Percentiles rank a stretch among this genome's conserved stretches.
These are phyloP conservation scores for Ephestia elutella DNA, from an alignment of 1,140 invertebrate species.

Conservation along the genomic window DNA sequence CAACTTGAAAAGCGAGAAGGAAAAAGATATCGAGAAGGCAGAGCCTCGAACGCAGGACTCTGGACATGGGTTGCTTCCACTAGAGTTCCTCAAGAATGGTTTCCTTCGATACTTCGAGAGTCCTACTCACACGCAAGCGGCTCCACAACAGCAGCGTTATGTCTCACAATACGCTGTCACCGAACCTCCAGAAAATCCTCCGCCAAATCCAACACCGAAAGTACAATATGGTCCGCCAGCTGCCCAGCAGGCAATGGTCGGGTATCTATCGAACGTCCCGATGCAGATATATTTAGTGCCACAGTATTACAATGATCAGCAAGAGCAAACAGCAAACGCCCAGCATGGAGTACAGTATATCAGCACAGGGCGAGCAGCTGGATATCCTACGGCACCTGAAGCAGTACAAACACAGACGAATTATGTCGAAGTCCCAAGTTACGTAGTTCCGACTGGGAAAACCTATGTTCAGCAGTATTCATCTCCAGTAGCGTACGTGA, in stretches of 20 bases:
- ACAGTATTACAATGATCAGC: constrained; percentile 52
- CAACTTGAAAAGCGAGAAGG: constrained; percentile 66
- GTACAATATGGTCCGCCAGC: constrained; percentile 36
- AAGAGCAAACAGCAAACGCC: constrained; percentile 27
- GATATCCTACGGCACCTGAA: constrained; percentile 34
- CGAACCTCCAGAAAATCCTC: constrained; percentile 44
- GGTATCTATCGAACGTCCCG: constrained; percentile 60
- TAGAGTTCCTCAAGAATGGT: constrained; percentile 52
- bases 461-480: constrained; percentile 39
- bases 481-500: constrained; percentile 42
- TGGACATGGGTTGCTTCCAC: constrained; percentile 26
- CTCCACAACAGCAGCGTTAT: constrained; percentile 43
- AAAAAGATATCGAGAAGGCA: constrained; percentile 32
- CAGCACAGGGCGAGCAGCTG: constrained; percentile 22
- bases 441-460: constrained; percentile 43
- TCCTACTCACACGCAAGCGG: constrained; percentile 21
- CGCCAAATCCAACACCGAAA: constrained; percentile 25
- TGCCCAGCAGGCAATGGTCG: constrained; percentile 47
- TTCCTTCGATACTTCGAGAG: constrained; percentile 46
- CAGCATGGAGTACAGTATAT: constrained; percentile 34
- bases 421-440: constrained; percentile 49
- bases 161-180: constrained; percentile 62
- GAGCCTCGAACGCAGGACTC: constrained; percentile 11
- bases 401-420: constrained; percentile 39
- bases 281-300: constrained; percentile 66